These are phyloP conservation scores for Psettodes erumei DNA, from an alignment of 2,113 vertebrate genomes.

Conservation along the genomic window DNA sequence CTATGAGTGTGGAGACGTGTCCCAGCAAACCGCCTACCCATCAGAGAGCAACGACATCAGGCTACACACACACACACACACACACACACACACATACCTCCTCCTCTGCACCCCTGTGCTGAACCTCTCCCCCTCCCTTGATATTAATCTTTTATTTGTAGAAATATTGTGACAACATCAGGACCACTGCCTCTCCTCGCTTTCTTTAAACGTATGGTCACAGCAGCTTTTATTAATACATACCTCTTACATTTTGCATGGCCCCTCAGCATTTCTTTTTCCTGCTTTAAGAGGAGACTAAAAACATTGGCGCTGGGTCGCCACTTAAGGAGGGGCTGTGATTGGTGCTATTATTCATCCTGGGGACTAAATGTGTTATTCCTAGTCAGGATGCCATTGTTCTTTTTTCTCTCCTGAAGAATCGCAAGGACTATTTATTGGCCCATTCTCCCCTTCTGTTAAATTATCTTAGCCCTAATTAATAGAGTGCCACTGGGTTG, in stretches of 20 bases:
- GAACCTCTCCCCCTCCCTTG: constrained; percentile 12
- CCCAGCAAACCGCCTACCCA: constrained; percentile 39
- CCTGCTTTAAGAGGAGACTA: constrained; percentile 4
- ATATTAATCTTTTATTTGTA: constrained; percentile 60
- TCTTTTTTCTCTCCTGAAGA: constrained; percentile 30
- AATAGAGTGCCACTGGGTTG: constrained; percentile 62
- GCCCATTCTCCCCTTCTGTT: constrained; percentile 50
- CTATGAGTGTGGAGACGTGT: constrained; percentile 16
- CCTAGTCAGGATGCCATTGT: constrained; percentile 36
- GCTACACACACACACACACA: constrained; percentile 15
- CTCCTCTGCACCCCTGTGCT: constrained; percentile 1
- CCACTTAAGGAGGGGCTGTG: constrained; percentile 17
- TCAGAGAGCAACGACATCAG: constrained; percentile 29
- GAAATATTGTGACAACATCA: constrained; percentile 53
- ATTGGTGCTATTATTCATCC: constrained; percentile 62
- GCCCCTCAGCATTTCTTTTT: constrained; percentile 28
- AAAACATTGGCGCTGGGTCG: constrained; percentile 12
- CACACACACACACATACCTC: constrained; percentile 19
- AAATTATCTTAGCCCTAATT: constrained; percentile 63
- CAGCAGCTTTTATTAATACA: constrained; percentile 54
- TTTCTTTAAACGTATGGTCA: constrained; percentile 23
- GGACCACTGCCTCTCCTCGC: constrained; percentile 16
- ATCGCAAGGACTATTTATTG: constrained; percentile 51
- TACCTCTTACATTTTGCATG: constrained; percentile 63
- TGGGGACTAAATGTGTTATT: constrained; percentile 57